Evolutionary conservation across 2,113 vertebrate species (phyloP).

Genomic region (Nycticorax nycticorax): DNA sequence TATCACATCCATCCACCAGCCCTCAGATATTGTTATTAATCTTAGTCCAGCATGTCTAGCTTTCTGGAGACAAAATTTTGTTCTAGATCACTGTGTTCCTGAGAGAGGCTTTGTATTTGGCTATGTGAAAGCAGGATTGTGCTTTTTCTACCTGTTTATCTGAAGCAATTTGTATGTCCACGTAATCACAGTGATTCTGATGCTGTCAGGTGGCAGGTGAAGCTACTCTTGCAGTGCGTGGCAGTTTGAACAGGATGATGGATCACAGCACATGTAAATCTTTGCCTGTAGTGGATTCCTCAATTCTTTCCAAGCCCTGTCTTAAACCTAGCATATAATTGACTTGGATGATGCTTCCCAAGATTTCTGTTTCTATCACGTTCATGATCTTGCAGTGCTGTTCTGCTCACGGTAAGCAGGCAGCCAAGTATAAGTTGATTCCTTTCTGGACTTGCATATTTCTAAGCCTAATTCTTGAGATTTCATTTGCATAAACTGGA

Average conservation of each 20-base stretch:
- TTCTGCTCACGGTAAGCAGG: neutral
- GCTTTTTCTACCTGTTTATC: neutral
- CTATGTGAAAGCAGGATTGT: neutral
- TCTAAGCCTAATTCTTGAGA: neutral
- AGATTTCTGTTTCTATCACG: neutral
- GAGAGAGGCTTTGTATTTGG: neutral
- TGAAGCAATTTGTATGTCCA: neutral
- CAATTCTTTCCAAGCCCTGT: neutral
- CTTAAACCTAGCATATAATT: neutral
- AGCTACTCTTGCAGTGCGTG: neutral
- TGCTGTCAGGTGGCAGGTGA: neutral
- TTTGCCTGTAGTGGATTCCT: neutral
- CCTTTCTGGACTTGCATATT: neutral
- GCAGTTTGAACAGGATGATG: neutral
- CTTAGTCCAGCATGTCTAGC: neutral
- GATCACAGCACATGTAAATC: conserved; percentile 15
- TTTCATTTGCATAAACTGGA: neutral
- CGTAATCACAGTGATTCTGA: neutral
- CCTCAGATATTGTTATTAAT: neutral
- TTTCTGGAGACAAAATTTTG: neutral
- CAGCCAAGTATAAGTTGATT: neutral
- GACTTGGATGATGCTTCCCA: neutral
- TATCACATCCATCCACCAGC: neutral
- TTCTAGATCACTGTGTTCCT: neutral
- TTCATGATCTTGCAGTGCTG: neutral